Evolutionary conservation across 2,888 invertebrate species (phyloP).

Genomic region (Athetis lepigone): DNA sequence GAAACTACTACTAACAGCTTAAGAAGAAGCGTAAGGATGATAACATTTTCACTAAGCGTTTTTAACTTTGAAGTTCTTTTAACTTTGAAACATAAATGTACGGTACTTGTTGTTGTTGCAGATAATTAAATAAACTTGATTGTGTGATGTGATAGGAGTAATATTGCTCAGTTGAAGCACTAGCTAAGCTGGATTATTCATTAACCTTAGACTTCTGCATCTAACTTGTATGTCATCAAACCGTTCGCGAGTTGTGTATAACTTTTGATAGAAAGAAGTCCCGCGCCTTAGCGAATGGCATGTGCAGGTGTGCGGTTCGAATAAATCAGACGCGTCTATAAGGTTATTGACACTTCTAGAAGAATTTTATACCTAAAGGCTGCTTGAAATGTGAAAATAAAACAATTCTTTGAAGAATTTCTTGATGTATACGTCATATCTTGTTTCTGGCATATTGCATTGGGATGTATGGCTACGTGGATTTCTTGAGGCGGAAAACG

Average conservation of each 20-base stretch:
- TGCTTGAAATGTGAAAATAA: constrained; percentile 47
- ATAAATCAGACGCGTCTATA: constrained; percentile 79
- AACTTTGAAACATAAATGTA: too few species aligned
- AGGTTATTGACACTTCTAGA: constrained; percentile 75
- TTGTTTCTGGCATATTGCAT: constrained; percentile 39
- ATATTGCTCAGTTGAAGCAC: too few species aligned
- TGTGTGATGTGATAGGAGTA: too few species aligned
- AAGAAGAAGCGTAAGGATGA: too few species aligned
- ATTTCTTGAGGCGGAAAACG: constrained; percentile 43
- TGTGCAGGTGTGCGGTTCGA: constrained; percentile 75
- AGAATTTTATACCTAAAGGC: constrained; percentile 46
- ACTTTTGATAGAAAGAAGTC: constrained; percentile 74
- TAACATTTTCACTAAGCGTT: too few species aligned
- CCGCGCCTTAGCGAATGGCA: constrained; percentile 72
- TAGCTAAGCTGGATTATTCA: too few species aligned
- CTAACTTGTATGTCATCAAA: constrained; percentile 54
- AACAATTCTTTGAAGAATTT: constrained; percentile 46
- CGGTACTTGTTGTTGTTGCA: too few species aligned
- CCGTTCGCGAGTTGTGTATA: constrained; percentile 61
- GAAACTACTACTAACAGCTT: too few species aligned
- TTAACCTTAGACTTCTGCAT: constrained; percentile 40
- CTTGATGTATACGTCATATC: constrained; percentile 45
- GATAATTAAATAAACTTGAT: too few species aligned
- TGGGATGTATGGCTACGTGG: constrained; percentile 20
- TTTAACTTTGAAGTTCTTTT: too few species aligned